Base-by-base conservation (phyloP, 2,797 vertebrate genomes). In the Hybognathus amarus region DNA sequence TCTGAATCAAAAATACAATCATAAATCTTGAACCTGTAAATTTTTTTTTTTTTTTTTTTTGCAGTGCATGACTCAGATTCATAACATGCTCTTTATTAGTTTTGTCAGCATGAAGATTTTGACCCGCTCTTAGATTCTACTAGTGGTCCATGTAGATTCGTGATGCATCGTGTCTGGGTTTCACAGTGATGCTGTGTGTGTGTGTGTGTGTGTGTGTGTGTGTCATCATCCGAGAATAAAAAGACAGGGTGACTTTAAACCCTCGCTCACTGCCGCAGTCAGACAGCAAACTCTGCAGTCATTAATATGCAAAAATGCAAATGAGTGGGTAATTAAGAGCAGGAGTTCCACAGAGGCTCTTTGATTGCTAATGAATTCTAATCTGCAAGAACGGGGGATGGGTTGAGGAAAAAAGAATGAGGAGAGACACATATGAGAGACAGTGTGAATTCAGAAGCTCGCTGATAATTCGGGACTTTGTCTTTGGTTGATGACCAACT, bases 281-380 rank as follows among this genome's bases (percentile, higher is more conserved):
- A 94, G 94, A 94, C 90, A 88, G 91, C 93, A 91, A 95, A 94
- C 91, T 96, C 95, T 95, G 95, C 95, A 94, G 88, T 96, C 95
- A 97, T 97, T 97, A 97, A 97, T 96, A 97, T 97, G 96, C 97
- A 97, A 96, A 97, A 95, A 98, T 98, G 97, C 95, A 98, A 99
- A 98, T 97, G 87, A 95, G 93, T 88, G 93, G 93, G 94, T 96
- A 96, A 97, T 97, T 96, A 97, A 96, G 95, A 94, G 93, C 92
- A 93, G 93, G 94, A 91, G 92, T 93, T 95, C 92, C 94, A 95
- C 92, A 94, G 94, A 94, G 93, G 93, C 93, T 93, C 93, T 95
- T 95, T 95, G 94, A 95, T 96, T 96, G 94, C 94, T 95, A 95
- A 95, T 95, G 94, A 95, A 95, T 95, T 96, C 94, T 93, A 94